A percentile compares a stretch with the other conserved stretches of the same genome.
These are phyloP conservation scores for Carollia perspicillata DNA, from an alignment of 2,113 vertebrate genomes.

Conservation along the genomic window DNA sequence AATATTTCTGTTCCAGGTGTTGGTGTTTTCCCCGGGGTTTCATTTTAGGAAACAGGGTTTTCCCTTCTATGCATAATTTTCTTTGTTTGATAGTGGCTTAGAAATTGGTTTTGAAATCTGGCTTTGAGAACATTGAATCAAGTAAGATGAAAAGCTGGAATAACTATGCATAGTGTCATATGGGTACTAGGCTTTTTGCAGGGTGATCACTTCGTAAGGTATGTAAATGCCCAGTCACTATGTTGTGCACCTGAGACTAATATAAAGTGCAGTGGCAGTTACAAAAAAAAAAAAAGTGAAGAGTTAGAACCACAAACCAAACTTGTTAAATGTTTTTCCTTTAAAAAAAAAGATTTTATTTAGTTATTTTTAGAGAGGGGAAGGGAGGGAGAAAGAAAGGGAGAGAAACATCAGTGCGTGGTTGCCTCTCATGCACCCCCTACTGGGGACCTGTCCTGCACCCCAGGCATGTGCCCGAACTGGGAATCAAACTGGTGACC, in stretches of 20 bases:
- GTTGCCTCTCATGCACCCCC: too few relatives aligned
- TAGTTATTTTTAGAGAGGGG: too few relatives aligned
- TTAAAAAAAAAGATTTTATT: too few relatives aligned
- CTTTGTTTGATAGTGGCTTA: conserved; percentile 38
- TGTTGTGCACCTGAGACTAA: not conserved
- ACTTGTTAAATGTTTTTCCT: not conserved
- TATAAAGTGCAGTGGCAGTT: not conserved
- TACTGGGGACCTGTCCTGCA: too few relatives aligned
- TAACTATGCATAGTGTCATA: not conserved
- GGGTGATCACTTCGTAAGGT: not conserved
- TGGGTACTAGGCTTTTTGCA: not conserved
- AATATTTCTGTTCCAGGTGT: conserved; percentile 4
- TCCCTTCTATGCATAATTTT: not conserved
- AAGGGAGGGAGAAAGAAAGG: too few relatives aligned
- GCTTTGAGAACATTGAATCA: not conserved
- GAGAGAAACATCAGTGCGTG: too few relatives aligned
- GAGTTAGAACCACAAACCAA: not conserved
- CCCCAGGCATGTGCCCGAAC: too few relatives aligned
- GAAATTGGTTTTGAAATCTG: conserved; percentile 1
- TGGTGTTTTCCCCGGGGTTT: not conserved
- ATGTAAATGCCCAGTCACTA: not conserved
- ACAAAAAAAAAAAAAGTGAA: not conserved
- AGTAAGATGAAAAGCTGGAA: not conserved
- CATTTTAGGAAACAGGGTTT: not conserved
- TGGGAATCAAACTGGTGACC: too few relatives aligned